Conservation (phyloP, 2,888 invertebrate species). For the Drosophila buzzatii region DNA sequence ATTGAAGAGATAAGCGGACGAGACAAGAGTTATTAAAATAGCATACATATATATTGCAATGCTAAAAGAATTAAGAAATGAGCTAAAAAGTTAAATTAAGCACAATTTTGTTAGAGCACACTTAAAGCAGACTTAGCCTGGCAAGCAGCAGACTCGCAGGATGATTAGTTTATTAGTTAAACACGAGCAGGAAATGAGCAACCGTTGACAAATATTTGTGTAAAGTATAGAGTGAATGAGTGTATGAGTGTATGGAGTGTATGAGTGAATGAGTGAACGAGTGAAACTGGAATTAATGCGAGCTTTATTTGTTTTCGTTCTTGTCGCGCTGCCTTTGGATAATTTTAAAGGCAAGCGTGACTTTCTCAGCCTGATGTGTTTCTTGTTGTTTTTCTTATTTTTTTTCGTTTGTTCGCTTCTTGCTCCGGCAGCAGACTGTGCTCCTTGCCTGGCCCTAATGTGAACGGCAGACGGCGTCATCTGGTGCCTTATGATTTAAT, state of each 20-base stretch:
- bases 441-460: slow-evolving; percentile 31
- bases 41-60: background rate
- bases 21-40: background rate
- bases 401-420: background rate
- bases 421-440: slow-evolving; percentile 19
- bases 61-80: background rate
- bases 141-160: too few relatives aligned
- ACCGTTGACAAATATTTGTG: slow-evolving; percentile 5
- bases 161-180: background rate
- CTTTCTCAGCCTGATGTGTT: slow-evolving; percentile 12
- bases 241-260: background rate
- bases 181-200: background rate
- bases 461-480: slow-evolving; percentile 49
- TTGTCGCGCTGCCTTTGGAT: slow-evolving; percentile 5
- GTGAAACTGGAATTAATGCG: slow-evolving; percentile 8
- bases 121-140: background rate
- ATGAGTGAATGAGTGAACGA: background rate
- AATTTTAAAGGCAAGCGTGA: slow-evolving; percentile 14
- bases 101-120: background rate
- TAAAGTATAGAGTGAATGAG: background rate
- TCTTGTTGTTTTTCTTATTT: slow-evolving; percentile 2
- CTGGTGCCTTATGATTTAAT: slow-evolving; percentile 58
- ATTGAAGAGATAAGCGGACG: background rate
- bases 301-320: slow-evolving; percentile 6
- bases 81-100: background rate